Conservation (phyloP, 92 coral and sea anemone species). For the Blastomussa wellsi region DNA sequence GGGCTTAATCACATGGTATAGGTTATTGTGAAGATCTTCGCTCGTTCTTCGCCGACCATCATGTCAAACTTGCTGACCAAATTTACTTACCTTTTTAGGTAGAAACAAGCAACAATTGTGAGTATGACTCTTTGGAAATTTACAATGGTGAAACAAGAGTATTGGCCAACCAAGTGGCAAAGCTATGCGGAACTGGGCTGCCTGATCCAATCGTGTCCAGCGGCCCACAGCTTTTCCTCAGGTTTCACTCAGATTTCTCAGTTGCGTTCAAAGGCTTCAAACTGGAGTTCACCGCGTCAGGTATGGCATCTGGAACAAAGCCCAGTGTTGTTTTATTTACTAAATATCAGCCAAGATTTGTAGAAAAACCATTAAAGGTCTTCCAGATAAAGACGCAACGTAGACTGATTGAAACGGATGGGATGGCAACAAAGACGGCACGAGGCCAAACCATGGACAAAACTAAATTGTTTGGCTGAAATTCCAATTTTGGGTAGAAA, state of each 20-base stretch:
- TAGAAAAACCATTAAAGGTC: background rate
- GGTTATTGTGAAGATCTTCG: too few relatives aligned
- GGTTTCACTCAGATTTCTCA: constrained; percentile 86
- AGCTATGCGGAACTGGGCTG: constrained; percentile 66
- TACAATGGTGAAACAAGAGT: constrained; percentile 72
- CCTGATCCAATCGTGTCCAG: constrained; percentile 68
- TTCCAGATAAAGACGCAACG: background rate
- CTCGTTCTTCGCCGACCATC: background rate
- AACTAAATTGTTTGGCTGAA: too few relatives aligned
- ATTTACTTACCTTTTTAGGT: background rate
- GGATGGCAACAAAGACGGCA: too few relatives aligned
- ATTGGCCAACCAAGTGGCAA: constrained; percentile 61
- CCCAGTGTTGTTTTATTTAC: background rate
- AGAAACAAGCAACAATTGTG: constrained; percentile 78
- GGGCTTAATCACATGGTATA: background rate
- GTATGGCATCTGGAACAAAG: constrained; percentile 35
- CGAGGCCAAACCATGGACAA: too few relatives aligned
- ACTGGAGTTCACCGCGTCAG: constrained; percentile 65
- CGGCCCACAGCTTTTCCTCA: constrained; percentile 65
- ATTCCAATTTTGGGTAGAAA: too few relatives aligned
- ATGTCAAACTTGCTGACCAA: background rate
- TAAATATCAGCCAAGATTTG: background rate
- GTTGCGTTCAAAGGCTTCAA: constrained; percentile 75
- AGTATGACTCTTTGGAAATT: constrained; percentile 81
- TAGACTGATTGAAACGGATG: background rate